Percentiles rank a stretch among this genome's conserved stretches.
These are phyloP conservation scores for Prosopocoilus inquinatus DNA, from an alignment of 2,888 invertebrate species.

Conservation along the genomic window DNA sequence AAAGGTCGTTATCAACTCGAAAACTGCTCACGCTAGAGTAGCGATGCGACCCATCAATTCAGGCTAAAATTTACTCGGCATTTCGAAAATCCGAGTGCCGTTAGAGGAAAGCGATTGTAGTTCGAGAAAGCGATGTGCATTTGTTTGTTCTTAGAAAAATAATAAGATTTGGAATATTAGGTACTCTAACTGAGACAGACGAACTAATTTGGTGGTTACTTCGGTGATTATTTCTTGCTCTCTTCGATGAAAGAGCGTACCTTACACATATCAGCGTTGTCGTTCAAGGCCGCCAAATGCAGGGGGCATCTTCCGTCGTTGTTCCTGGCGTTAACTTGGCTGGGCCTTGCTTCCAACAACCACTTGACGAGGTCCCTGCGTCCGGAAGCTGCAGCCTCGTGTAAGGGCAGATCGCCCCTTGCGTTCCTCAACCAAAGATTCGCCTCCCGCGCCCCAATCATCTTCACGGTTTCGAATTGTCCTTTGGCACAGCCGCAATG, in stretches of 20 bases:
- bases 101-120: no score
- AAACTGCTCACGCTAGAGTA: no score
- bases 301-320: constrained; percentile 90
- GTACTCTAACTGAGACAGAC: no score
- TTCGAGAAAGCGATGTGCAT: no score
- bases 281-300: constrained; percentile 91
- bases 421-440: constrained; percentile 92
- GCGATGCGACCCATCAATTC: no score
- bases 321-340: constrained; percentile 83
- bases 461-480: constrained; percentile 69
- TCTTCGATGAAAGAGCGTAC: constrained; percentile 41
- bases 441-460: constrained; percentile 71
- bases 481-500: constrained; percentile 97
- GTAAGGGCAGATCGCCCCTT: constrained; percentile 91
- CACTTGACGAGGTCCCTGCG: constrained; percentile 85
- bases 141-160: no score
- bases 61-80: no score
- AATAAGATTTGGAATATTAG: no score
- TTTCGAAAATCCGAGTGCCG: no score
- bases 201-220: no score
- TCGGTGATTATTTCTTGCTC: no score
- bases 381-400: constrained; percentile 94
- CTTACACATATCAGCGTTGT: constrained; percentile 91
- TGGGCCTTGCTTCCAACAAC: constrained; percentile 79
- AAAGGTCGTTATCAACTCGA: no score